Conservation (phyloP, 2,113 vertebrate species). For the Onychorhynchus coronatus region DNA sequence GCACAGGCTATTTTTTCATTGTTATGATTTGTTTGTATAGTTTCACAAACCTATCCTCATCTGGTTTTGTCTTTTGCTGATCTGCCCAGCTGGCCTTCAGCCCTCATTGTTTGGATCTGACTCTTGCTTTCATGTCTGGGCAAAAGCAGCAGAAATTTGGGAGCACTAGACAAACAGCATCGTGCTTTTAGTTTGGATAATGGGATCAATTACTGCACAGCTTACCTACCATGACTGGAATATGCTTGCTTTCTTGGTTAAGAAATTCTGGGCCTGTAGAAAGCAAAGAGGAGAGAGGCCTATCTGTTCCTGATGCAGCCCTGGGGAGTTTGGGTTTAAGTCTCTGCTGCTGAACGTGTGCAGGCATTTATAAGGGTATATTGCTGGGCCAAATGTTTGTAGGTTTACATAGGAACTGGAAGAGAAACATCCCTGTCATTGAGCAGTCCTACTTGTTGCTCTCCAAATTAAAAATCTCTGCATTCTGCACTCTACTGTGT, state of each 20-base stretch:
- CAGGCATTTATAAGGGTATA: neutral
- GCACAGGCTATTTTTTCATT: neutral
- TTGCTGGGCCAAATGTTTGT: neutral
- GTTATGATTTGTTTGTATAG: neutral
- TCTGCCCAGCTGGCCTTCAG: neutral
- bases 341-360: neutral
- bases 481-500: neutral
- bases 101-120: neutral
- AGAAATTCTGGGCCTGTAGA: neutral
- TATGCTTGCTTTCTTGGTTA: neutral
- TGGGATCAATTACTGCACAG: neutral
- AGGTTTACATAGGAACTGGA: neutral
- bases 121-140: neutral
- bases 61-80: neutral
- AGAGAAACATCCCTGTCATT: neutral
- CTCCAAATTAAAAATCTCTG: neutral
- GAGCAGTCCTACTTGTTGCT: neutral
- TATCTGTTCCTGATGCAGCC: neutral
- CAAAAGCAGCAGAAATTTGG: neutral
- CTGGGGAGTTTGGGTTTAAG: neutral
- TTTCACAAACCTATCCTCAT: neutral
- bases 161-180: neutral
- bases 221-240: neutral
- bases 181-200: neutral
- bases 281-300: neutral